A percentile compares a stretch with the other conserved stretches of the same genome.
phyloP scores from a whole-genome alignment of 2,113 vertebrate genomes.

The Phalacrocorax aristotelis region DNA sequence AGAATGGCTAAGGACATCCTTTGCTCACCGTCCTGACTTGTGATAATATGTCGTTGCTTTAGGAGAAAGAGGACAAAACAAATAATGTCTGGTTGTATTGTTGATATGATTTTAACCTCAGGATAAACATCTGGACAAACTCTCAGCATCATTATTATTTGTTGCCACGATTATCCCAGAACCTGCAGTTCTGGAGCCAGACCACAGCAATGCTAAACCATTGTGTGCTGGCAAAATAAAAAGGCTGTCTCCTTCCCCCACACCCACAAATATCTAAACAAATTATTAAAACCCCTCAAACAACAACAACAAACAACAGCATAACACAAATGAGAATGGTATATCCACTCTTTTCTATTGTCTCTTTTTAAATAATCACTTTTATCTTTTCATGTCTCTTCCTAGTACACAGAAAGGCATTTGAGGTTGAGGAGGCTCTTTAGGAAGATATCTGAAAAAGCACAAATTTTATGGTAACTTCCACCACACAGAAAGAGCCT shows the following conservation, averaged over 20 bases:
- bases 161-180: background rate
- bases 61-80: slow-evolving; percentile 16
- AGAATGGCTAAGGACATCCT: background rate
- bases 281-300: background rate
- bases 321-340: background rate
- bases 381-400: background rate
- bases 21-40: background rate
- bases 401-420: background rate
- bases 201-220: background rate
- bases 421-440: background rate
- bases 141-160: background rate
- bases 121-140: slow-evolving; percentile 45
- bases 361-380: background rate
- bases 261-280: background rate
- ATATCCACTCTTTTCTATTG: background rate
- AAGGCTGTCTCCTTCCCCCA: background rate
- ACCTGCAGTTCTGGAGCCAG: background rate
- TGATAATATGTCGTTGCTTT: background rate
- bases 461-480: background rate
- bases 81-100: background rate
- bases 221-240: background rate
- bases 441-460: background rate
- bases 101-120: slow-evolving; percentile 23
- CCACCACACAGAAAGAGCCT: background rate
- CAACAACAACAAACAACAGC: background rate